A percentile compares a stretch with the other conserved stretches of the same genome.
These are phyloP conservation scores for Tenualosa ilisha DNA, from an alignment of 2,797 vertebrate species.

Conservation along the genomic window DNA sequence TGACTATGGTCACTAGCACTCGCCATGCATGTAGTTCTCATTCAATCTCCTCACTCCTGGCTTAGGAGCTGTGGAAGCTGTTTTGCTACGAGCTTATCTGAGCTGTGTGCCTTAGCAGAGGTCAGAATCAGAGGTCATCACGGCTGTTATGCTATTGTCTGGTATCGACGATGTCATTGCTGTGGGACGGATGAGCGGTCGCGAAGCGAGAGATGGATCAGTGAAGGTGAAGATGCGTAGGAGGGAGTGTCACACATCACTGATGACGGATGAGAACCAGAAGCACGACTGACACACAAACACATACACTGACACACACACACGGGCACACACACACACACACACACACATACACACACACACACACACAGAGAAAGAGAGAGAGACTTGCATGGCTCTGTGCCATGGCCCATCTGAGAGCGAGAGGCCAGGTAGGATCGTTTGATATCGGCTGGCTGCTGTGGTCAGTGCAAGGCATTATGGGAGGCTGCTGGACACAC, in stretches of 20 bases:
- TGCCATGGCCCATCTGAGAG: slow-evolving; percentile 20
- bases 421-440: slow-evolving; percentile 19
- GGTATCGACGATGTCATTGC: neutral
- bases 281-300: neutral
- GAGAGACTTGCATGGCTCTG: slow-evolving; percentile 13
- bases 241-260: slow-evolving; percentile 23
- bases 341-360: too few species aligned
- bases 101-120: neutral
- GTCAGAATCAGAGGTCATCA: neutral
- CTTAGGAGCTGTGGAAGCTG: neutral
- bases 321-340: too few species aligned
- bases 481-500: slow-evolving; percentile 33
- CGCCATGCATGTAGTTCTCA: neutral
- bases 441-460: slow-evolving; percentile 32
- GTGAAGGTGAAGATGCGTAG: neutral
- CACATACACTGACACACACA: too few species aligned
- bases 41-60: neutral
- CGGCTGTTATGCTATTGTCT: neutral
- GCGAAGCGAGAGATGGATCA: neutral
- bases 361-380: too few species aligned
- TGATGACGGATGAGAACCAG: slow-evolving; percentile 42
- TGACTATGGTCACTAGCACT: neutral
- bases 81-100: neutral
- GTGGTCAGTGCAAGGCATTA: slow-evolving; percentile 31
- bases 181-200: neutral